phyloP scores from a whole-genome alignment of 1,140 invertebrate genomes.

The Habropoda laboriosa region DNA sequence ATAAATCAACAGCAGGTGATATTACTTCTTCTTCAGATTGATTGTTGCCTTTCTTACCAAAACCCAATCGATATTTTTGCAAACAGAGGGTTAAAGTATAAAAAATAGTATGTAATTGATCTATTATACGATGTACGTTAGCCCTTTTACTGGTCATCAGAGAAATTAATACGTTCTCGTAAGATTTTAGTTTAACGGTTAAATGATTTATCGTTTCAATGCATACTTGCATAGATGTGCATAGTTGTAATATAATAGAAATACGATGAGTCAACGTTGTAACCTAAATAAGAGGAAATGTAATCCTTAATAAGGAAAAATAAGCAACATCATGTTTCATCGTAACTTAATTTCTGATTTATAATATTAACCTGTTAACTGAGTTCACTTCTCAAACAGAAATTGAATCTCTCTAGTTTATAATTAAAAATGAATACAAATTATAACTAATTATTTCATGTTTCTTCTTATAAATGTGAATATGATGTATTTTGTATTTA shows the following conservation, averaged over 20 bases:
- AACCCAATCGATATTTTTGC: conserved; percentile 30
- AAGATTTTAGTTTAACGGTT: conserved; percentile 14
- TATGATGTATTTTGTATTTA: too few relatives aligned
- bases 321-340: too few relatives aligned
- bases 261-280: conserved; percentile 24
- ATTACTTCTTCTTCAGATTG: conserved; percentile 5
- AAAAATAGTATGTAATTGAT: conserved; percentile 43
- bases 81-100: conserved; percentile 47
- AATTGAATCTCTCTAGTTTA: too few relatives aligned
- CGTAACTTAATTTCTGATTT: too few relatives aligned
- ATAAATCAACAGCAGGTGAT: conserved; percentile 37
- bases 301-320: background rate
- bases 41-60: background rate
- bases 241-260: conserved; percentile 52
- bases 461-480: too few relatives aligned
- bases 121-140: background rate
- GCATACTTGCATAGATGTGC: conserved; percentile 39
- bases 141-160: background rate
- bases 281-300: conserved; percentile 28
- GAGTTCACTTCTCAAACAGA: too few relatives aligned
- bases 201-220: conserved; percentile 46
- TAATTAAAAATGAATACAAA: too few relatives aligned
- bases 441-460: too few relatives aligned
- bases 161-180: conserved; percentile 13
- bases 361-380: too few relatives aligned